Conservation (phyloP, 2,888 invertebrate genomes). For the Argyra leucocephala region DNA sequence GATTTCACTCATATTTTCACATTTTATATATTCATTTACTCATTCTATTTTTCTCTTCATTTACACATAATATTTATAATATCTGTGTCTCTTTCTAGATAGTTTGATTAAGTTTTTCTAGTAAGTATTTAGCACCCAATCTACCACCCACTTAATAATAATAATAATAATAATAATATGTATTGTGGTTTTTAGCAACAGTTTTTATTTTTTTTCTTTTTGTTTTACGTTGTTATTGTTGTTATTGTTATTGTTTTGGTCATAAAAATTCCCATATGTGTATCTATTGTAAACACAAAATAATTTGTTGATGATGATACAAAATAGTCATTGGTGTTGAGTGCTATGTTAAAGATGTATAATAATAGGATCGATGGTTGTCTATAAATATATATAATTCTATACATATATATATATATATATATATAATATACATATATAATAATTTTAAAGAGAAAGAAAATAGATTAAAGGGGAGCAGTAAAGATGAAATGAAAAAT, state of each 20-base stretch:
- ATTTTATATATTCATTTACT: constrained; percentile 2
- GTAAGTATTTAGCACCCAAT: not conserved
- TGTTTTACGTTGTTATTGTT: not conserved
- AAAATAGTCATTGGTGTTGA: no score
- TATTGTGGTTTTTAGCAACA: constrained; percentile 6
- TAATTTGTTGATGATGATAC: not conserved
- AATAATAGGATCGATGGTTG: no score
- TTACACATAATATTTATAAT: no score
- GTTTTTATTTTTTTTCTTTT: not conserved
- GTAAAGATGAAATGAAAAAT: no score
- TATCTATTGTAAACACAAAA: not conserved
- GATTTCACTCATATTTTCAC: not conserved
- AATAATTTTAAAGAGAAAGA: no score
- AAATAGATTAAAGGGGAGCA: no score
- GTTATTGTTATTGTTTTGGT: not conserved
- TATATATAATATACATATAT: no score
- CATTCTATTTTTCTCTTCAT: not conserved
- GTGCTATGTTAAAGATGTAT: no score
- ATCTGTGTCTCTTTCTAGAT: no score
- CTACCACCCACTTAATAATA: not conserved
- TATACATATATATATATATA: no score
- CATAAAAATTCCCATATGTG: not conserved
- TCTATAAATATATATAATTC: no score
- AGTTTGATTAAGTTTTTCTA: not conserved
- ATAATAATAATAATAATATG: no score